A percentile compares a stretch with the other conserved stretches of the same genome.
phyloP scores from a whole-genome alignment of 2,797 vertebrate species.

The Anguilla pacifica region DNA sequence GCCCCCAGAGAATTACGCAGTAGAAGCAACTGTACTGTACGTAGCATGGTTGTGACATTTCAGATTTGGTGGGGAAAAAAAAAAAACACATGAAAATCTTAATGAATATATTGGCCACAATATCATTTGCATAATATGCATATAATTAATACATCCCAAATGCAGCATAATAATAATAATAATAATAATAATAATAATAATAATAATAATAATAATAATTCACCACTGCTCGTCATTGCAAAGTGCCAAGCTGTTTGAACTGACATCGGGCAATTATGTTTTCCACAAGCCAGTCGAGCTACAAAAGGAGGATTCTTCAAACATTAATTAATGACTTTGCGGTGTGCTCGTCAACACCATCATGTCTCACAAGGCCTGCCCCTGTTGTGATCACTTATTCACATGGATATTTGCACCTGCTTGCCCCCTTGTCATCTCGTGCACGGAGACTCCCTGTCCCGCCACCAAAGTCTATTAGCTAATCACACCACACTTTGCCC shows the following conservation, averaged over 20 bases:
- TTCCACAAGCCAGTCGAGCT: neutral
- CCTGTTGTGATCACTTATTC: conserved; percentile 8
- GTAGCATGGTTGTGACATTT: conserved; percentile 16
- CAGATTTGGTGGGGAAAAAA: conserved; percentile 20
- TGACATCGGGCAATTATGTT: neutral
- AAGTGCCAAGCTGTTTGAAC: neutral
- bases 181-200: neutral
- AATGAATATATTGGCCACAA: conserved; percentile 28
- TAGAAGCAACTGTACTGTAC: conserved; percentile 12
- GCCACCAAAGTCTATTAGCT: conserved; percentile 26
- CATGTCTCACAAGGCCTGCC: neutral
- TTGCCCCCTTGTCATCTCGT: conserved; percentile 21
- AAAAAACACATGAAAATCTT: conserved; percentile 10
- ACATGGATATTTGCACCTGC: conserved; percentile 29
- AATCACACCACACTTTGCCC: conserved; percentile 5
- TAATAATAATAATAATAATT: neutral
- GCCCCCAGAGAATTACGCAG: neutral
- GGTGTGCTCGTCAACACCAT: conserved; percentile 16
- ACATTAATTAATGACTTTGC: conserved; percentile 26
- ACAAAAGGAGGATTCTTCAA: neutral
- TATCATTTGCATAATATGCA: conserved; percentile 7
- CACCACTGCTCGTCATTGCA: neutral
- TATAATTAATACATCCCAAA: neutral
- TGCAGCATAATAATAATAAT: neutral
- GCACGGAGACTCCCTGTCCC: neutral